Conservation (phyloP, 2,888 invertebrate genomes). For the Tortricodes alternella region DNA sequence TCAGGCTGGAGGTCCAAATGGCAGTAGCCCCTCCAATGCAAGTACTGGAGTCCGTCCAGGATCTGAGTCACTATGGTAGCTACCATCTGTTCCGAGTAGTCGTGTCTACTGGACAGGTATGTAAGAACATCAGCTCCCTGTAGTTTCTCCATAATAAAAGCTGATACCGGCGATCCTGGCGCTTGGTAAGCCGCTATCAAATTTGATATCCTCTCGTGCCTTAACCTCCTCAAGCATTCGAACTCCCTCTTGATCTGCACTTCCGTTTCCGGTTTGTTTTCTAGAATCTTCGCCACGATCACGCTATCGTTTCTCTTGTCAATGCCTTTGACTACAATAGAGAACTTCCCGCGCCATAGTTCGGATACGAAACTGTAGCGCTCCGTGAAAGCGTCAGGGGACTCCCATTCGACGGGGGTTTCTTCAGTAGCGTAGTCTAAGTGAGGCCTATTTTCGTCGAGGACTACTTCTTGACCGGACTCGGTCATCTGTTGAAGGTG, state of each 20-base stretch:
- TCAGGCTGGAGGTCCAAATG: conserved; percentile 97
- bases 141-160: conserved; percentile 90
- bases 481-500: conserved; percentile 94
- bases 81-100: conserved; percentile 96
- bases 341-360: conserved; percentile 92
- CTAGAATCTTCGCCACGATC: conserved; percentile 92
- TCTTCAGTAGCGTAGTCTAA: conserved; percentile 90
- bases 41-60: conserved; percentile 94
- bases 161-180: conserved; percentile 85
- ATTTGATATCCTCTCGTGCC: conserved; percentile 94
- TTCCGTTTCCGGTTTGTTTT: conserved; percentile 85
- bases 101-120: conserved; percentile 93
- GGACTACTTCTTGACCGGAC: conserved; percentile 86
- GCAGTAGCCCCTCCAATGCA: conserved; percentile 96
- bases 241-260: conserved; percentile 90
- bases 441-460: conserved; percentile 85
- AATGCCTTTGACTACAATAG: conserved; percentile 90
- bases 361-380: conserved; percentile 94
- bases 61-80: conserved; percentile 93
- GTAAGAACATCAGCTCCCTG: conserved; percentile 96
- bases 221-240: conserved; percentile 89
- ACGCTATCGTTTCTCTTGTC: conserved; percentile 89
- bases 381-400: conserved; percentile 86
- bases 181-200: conserved; percentile 88
- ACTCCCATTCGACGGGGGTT: conserved; percentile 88